Evolutionary conservation across 2,888 invertebrate genomes (phyloP).

Genomic region (Tachina fera): DNA sequence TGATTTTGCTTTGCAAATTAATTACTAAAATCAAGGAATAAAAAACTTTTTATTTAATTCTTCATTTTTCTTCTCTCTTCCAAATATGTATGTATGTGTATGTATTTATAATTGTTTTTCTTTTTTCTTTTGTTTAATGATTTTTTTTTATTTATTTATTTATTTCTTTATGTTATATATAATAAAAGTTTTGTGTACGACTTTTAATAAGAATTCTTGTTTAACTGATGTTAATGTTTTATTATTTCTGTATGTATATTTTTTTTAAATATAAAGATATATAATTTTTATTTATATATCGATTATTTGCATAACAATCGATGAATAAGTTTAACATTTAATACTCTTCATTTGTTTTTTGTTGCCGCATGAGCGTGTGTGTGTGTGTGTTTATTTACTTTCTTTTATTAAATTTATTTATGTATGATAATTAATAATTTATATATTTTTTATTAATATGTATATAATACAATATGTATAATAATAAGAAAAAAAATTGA

Average conservation of each 20-base stretch:
- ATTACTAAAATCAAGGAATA: conserved; percentile 7
- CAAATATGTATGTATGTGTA: no score
- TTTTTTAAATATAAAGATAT: background rate
- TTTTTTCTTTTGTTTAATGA: conserved; percentile 25
- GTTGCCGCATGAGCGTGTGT: background rate
- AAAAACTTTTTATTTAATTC: conserved; percentile 32
- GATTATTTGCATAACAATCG: conserved; percentile 21
- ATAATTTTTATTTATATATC: conserved; percentile 21
- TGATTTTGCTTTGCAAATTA: conserved; percentile 17
- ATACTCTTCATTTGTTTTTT: conserved; percentile 36
- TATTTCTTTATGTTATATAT: conserved; percentile 43
- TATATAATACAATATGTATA: conserved; percentile 48
- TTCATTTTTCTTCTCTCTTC: conserved; percentile 38
- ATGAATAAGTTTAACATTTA: conserved; percentile 65
- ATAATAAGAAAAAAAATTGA: background rate
- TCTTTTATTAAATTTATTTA: conserved; percentile 42
- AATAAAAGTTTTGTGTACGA: conserved; percentile 56
- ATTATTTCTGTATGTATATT: background rate
- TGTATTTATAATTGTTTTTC: conserved; percentile 36
- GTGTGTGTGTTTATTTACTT: background rate
- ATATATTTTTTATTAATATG: background rate
- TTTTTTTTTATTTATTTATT: conserved; percentile 3
- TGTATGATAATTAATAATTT: conserved; percentile 48
- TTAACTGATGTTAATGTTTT: conserved; percentile 11
- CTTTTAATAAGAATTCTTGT: conserved; percentile 54